Evolutionary conservation across 2,888 invertebrate species (phyloP).

Genomic region (Rugalucina vietnamica): DNA sequence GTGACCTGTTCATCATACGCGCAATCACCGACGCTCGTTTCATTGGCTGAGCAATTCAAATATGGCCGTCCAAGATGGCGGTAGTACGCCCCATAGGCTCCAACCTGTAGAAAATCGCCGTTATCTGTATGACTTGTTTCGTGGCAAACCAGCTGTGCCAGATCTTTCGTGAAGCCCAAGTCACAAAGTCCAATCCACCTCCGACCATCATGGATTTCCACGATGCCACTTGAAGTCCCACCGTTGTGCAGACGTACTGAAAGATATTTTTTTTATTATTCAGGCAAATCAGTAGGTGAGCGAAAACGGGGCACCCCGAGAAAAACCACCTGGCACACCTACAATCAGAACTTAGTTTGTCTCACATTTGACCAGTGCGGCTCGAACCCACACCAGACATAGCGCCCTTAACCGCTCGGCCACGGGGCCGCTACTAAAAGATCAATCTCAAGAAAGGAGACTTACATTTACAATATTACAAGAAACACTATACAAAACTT

Average conservation of each 20-base stretch:
- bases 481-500: no score
- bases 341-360: no score
- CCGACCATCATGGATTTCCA: constrained; percentile 82
- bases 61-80: constrained; percentile 56
- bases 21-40: constrained; percentile 67
- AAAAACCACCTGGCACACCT: no score
- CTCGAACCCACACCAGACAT: no score
- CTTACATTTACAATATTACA: no score
- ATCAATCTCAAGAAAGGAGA: no score
- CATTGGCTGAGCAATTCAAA: constrained; percentile 65
- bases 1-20: constrained; percentile 46
- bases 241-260: constrained; percentile 64
- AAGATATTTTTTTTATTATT: no score
- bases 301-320: no score
- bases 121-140: constrained; percentile 87
- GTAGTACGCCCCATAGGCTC: constrained; percentile 66
- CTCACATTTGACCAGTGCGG: no score
- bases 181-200: constrained; percentile 90
- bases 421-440: no score
- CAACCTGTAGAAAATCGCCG: constrained; percentile 58
- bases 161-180: constrained; percentile 88
- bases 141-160: constrained; percentile 88
- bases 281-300: no score
- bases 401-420: no score
- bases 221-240: constrained; percentile 58